Conservation (phyloP, 1,140 invertebrate species). For the Adoxophyes honmai region DNA sequence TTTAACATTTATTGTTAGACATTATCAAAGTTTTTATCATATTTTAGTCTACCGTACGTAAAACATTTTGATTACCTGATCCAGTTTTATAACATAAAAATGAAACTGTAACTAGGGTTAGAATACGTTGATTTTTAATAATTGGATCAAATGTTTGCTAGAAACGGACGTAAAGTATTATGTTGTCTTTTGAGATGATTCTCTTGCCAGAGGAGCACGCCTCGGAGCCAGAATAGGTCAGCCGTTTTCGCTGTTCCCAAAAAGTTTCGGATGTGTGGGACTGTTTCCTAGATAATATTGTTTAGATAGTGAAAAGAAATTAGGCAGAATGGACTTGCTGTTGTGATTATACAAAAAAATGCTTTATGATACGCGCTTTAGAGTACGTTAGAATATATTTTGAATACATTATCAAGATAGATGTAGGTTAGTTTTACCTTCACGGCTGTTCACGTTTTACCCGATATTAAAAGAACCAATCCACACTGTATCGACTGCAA, state of each 20-base stretch:
- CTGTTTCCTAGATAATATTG: conserved; percentile 66
- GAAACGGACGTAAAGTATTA: not conserved
- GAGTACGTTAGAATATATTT: conserved; percentile 67
- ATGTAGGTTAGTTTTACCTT: conserved; percentile 32
- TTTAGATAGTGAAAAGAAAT: conserved; percentile 68
- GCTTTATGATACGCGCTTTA: conserved; percentile 70
- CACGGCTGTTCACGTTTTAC: conserved; percentile 53
- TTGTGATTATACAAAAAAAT: conserved; percentile 68
- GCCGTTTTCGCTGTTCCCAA: conserved; percentile 73
- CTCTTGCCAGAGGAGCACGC: conserved; percentile 45
- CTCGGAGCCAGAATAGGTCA: conserved; percentile 60
- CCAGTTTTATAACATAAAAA: too few species aligned
- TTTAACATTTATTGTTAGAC: too few species aligned
- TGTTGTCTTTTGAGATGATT: conserved; percentile 49
- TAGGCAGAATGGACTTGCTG: conserved; percentile 53
- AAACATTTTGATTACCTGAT: too few species aligned
- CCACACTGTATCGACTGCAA: conserved; percentile 42
- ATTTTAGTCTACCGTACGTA: too few species aligned
- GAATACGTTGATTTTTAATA: too few species aligned
- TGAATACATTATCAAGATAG: conserved; percentile 63
- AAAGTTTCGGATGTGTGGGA: conserved; percentile 70
- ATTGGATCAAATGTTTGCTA: too few species aligned
- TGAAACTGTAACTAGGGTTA: too few species aligned
- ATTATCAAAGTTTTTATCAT: too few species aligned
- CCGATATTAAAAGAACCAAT: conserved; percentile 54